Evolutionary conservation across 23 tunicate species (phyloP).

Genomic region (Aplidium turbinatum): DNA sequence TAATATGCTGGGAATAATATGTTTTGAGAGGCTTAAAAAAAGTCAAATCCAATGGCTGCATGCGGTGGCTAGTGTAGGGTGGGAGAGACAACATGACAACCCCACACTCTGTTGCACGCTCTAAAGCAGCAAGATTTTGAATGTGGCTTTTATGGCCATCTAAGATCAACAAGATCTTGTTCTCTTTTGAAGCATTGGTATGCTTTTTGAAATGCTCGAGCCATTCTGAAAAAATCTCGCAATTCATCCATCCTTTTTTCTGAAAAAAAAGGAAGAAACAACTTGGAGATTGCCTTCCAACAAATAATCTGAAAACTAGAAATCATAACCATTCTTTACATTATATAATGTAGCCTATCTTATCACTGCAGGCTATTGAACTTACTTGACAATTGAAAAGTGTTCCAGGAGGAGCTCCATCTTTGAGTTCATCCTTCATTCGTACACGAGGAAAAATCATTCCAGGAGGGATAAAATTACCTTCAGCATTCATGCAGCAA

Average conservation of each 20-base stretch:
- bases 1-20: slow-evolving; percentile 25
- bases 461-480: slow-evolving; percentile 16
- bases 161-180: slow-evolving; percentile 29
- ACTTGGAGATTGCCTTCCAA: not conserved
- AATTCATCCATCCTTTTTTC: slow-evolving; percentile 50
- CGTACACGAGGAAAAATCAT: slow-evolving; percentile 9
- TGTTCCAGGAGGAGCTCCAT: slow-evolving; percentile 35
- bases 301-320: not conserved
- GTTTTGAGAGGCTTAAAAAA: slow-evolving; percentile 39
- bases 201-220: slow-evolving; percentile 34
- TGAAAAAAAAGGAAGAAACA: not conserved
- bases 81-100: slow-evolving; percentile 39
- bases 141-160: slow-evolving; percentile 38
- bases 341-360: not conserved
- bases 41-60: slow-evolving; percentile 39
- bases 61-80: slow-evolving; percentile 37
- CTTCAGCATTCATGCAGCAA: slow-evolving; percentile 16
- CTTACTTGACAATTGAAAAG: slow-evolving; percentile 21
- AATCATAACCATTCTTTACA: too few relatives aligned
- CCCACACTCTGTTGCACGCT: slow-evolving; percentile 23
- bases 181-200: slow-evolving; percentile 15
- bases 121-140: slow-evolving; percentile 24
- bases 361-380: not conserved
- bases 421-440: slow-evolving; percentile 22
- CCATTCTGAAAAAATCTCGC: slow-evolving; percentile 34